Evolutionary conservation across 2,113 vertebrate genomes (phyloP).

Genomic region (Lepisosteus oculatus): DNA sequence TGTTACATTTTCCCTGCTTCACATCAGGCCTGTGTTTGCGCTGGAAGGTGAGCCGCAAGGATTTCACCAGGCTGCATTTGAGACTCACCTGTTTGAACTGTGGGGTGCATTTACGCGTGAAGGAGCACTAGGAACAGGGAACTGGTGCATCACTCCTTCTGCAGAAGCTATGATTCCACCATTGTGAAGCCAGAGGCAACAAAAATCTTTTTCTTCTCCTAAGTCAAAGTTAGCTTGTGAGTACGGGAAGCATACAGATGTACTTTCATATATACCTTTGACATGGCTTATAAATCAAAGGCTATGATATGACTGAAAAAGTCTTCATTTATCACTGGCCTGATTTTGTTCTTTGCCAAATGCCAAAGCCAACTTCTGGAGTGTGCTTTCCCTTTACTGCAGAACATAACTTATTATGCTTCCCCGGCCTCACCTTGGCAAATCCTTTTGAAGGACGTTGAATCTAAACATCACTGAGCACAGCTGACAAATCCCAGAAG

Average conservation of each 20-base stretch:
- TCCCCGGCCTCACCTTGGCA: not conserved
- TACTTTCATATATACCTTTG: not conserved
- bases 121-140: no score
- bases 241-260: not conserved
- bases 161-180: not conserved
- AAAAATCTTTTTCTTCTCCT: not conserved
- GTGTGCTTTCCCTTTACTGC: not conserved
- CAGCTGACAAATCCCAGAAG: constrained; percentile 9
- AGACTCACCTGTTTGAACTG: no score
- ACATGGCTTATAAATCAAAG: constrained; percentile 5
- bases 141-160: no score
- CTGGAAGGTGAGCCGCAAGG: not conserved
- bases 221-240: not conserved
- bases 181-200: not conserved
- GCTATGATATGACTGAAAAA: not conserved
- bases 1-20: not conserved
- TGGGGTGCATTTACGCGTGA: no score
- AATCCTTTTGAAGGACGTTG: not conserved
- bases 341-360: not conserved
- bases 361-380: not conserved
- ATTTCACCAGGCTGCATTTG: no score
- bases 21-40: not conserved
- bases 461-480: not conserved
- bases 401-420: not conserved
- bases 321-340: constrained; percentile 1